Base-by-base conservation (phyloP, 2,113 vertebrate genomes). In the Tretioscincus oriximinensis region DNA sequence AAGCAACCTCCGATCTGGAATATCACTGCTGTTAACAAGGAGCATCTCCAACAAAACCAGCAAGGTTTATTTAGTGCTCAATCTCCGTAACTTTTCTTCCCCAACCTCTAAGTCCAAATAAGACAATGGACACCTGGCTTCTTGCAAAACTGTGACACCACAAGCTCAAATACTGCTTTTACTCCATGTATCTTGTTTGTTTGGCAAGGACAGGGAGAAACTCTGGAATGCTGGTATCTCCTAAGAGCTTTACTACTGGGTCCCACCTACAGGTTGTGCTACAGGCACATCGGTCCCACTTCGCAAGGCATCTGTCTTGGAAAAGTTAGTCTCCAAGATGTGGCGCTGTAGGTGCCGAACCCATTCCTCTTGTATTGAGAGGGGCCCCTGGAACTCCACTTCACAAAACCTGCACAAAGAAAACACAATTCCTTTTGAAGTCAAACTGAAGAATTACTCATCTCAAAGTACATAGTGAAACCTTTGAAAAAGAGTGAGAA, bases 281-380 rank as follows among this genome's bases (percentile, higher is more conserved):
- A 94, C 89, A 0, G 92, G 78, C 12, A 90, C 85, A 9, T 88
- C 88, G 7, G 88, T 87, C 76, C 94, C 94, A n/a, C 92, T 91
- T 70, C 93, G 89, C 58, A 90, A 86, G 1, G 94, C 90, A 63
- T 95, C 93, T 0, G 90, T 88, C 92, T 97, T 98, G 89, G 94
- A 96, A 92, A 98, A 99, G 93, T 98, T 98, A 94, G 98, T 98
- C 82, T 97, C 97, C 90, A 98, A 92, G 93, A 99, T 99, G 94
- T 99, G 98, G 89, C 97, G 96, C 88, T 99, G 98, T 49, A 99
- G 96, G 90, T 99, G 98, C 71, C 97, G 91, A 78, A 99, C 97
- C 98, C 98, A 99, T 84, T 99, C 96, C 92, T 99, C 97, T 93
- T 99, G 98, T 88, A 99, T 97, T 5, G 98, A 99, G 78, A 99